A percentile compares a stretch with the other conserved stretches of the same genome.
phyloP scores from a whole-genome alignment of 2,888 invertebrate species.

The Euphydryas editha region DNA sequence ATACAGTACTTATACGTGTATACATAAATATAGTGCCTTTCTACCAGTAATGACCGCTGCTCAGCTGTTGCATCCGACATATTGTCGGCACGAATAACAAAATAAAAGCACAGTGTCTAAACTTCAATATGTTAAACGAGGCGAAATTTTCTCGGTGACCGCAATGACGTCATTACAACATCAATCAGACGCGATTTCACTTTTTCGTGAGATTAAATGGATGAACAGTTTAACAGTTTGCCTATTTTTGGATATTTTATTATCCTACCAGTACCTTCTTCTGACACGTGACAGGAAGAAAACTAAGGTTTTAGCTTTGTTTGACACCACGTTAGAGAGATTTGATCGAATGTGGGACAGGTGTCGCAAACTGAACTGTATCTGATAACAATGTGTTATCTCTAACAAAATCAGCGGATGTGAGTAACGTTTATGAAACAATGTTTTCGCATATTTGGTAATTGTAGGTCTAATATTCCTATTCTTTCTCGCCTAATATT shows the following conservation, averaged over 20 bases:
- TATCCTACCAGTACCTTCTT: neutral
- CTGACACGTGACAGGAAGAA: constrained; percentile 45
- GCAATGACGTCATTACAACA: constrained; percentile 42
- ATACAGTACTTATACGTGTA: neutral
- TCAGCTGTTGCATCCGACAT: constrained; percentile 60
- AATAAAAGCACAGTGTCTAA: constrained; percentile 38
- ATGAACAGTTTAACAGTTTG: constrained; percentile 18
- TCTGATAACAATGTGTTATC: constrained; percentile 50
- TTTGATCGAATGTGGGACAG: constrained; percentile 67
- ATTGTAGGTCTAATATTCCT: no score
- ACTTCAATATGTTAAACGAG: constrained; percentile 35
- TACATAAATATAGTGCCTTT: constrained; percentile 52
- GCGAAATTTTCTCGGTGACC: constrained; percentile 37
- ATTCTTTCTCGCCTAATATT: no score
- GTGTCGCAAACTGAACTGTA: constrained; percentile 66
- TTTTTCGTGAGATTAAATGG: constrained; percentile 40
- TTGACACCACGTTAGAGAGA: constrained; percentile 60
- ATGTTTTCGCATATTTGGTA: constrained; percentile 9
- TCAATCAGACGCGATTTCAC: constrained; percentile 41
- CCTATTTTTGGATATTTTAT: constrained; percentile 1
- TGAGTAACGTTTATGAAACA: constrained; percentile 29
- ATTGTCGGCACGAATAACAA: constrained; percentile 42
- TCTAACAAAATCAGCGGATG: constrained; percentile 35
- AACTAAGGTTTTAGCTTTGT: constrained; percentile 64
- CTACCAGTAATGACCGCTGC: constrained; percentile 55